Base-by-base conservation (phyloP, 2,888 invertebrate genomes). In the Eupeodes latifasciatus region DNA sequence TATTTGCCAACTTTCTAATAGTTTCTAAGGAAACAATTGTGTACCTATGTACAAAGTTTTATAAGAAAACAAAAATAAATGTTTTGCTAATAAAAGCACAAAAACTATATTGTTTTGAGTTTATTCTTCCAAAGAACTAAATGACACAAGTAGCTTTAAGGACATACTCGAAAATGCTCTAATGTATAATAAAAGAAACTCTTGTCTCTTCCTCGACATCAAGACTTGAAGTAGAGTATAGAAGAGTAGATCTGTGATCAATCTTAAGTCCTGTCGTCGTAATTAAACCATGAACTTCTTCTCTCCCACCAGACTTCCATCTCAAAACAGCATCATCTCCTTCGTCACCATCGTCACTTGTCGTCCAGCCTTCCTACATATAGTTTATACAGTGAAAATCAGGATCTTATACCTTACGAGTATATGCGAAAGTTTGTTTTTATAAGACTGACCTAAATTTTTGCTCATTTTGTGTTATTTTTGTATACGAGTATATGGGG, bases 281-380 rank as follows among this genome's bases (percentile, higher is more conserved):
- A 72, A 72, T 59, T 72, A 72, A 72, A 59, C 27, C 47, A 47
- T 72, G n/a, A 72, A 72, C 27, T 72, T 72, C n/a, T 49, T 27
- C 27, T 3, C 27, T 27, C 27, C 1, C 2, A 27, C 66, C 9
- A 40, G 47, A 14, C 14, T 27, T 47, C n/a, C 49, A 66, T 27
- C 47, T 19, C 4, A 14, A 27, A 27, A 27, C 19, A 19, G 19
- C 19, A 19, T 19, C 19, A 19, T 19, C 19, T 19, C 1, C 19
- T 19, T 19, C 19, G 19, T 19, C 19, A 19, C 19, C 19, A 19
- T 19, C 19, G 19, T 19, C 19, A 27, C 27, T 27, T 27, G 27
- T 27, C 27, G 27, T 27, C 27, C 9, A 4, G 49, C 10, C 14
- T 66, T 6, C 49, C 2, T 2, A 27, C 27, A 27, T 1, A 3